Conservation (phyloP, 2,888 invertebrate species). For the Cheilosia impressa region DNA sequence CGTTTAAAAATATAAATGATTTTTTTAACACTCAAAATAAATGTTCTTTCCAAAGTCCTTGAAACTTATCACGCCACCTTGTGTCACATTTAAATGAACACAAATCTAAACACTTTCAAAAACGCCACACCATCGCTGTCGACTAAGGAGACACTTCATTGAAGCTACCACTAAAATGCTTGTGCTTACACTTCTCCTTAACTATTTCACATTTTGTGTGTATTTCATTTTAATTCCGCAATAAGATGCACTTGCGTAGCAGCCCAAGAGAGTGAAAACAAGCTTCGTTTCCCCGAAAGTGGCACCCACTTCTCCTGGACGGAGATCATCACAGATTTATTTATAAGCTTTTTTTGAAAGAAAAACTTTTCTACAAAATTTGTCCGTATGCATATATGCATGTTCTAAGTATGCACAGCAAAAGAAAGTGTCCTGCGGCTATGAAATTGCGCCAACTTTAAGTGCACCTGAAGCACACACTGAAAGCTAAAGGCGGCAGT, state of each 20-base stretch:
- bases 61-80: too few species aligned
- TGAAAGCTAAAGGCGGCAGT: constrained; percentile 38
- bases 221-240: constrained; percentile 28
- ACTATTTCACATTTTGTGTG: neutral
- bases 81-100: neutral
- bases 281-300: constrained; percentile 2
- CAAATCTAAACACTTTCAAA: neutral
- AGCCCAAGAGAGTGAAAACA: neutral
- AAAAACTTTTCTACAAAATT: neutral
- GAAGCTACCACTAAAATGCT: constrained; percentile 3
- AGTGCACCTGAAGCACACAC: constrained; percentile 4
- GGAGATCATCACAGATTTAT: constrained; percentile 2
- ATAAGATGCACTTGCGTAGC: constrained; percentile 20
- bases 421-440: constrained; percentile 22
- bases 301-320: constrained; percentile 4
- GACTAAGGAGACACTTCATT: neutral
- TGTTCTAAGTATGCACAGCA: neutral
- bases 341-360: constrained; percentile 5
- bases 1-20: too few species aligned
- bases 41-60: too few species aligned
- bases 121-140: neutral
- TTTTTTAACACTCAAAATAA: too few species aligned
- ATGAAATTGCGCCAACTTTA: constrained; percentile 28
- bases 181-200: neutral
- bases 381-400: neutral